Evolutionary conservation across 2,888 invertebrate species (phyloP), one percentile per base, ranked within the genome.

Genomic region (Malacosoma neustria): DNA sequence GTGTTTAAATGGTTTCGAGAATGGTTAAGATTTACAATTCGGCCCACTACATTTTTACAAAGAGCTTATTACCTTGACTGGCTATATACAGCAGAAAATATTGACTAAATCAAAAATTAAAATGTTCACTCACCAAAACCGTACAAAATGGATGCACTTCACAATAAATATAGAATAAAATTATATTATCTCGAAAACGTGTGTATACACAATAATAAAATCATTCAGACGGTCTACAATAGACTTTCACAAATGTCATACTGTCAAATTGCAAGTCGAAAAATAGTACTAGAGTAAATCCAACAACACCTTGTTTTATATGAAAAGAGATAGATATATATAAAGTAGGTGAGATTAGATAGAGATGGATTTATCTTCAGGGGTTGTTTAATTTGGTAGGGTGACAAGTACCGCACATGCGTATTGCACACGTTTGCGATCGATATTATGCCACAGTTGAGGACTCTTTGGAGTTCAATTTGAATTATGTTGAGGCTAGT

Each of bases 331-430:
- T 11, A n/a, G 12, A 4, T 9, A 5, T 11, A 34, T 15, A 3
- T 15, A 34, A 34, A 9, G n/a, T 14, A 11, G 11, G 34, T 34
- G 2, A 3, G 32, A 32, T 15, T 13, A 30, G 45, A 46, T 13
- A 45, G 33, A 29, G 49, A 45, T 13, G 14, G 5, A 31, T n/a
- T 14, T 33, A 36, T 31, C 39, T 45, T 45, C 30, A 13, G 32
- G 29, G 32, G 35, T 34, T 34, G 44, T 47, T 15, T 6, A 4
- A 37, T 38, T 46, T 35, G 9, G 31, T 6, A 14, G 42, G 38
- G 35, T 43, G 14, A 39, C 30, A 12, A 5, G 31, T 13, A 43
- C 36, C 7, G 37, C 49, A 49, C 57, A 53, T 51, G 57, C 60
- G 57, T 41, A n/a, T 13, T 15, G 6, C 3, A 41, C 39, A 38